Percentiles rank a stretch among this genome's conserved stretches.
Evolutionary conservation across 2,797 vertebrate genomes (phyloP).

Genomic region (Psittacula derbiana): DNA sequence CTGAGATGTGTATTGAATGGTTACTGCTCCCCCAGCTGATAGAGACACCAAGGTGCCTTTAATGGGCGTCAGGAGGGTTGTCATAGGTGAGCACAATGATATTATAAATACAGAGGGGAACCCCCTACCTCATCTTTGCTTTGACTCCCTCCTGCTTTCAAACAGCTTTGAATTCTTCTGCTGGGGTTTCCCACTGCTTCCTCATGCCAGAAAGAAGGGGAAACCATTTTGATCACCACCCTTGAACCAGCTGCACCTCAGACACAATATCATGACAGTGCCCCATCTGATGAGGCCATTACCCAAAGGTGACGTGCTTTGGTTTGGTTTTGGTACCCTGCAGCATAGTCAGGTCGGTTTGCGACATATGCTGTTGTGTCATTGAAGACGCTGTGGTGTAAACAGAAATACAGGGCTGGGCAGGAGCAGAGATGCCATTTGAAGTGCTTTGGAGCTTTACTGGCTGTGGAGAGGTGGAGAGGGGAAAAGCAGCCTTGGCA

Average conservation of each 20-base stretch:
- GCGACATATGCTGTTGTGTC: neutral
- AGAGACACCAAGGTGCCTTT: neutral
- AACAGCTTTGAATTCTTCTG: neutral
- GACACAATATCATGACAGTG: rapidly evolving
- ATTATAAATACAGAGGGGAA: neutral
- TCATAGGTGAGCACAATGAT: neutral
- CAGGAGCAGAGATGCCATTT: neutral
- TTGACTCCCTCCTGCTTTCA: neutral
- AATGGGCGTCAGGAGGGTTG: neutral
- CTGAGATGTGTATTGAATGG: neutral
- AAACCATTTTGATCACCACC: neutral
- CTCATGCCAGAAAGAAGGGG: neutral
- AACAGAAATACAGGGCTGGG: neutral
- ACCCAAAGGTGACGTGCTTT: neutral
- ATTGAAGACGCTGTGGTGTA: neutral
- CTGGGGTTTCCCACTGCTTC: neutral
- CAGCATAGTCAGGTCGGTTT: neutral
- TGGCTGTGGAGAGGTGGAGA: neutral
- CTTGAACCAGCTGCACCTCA: neutral
- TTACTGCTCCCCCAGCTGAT: neutral
- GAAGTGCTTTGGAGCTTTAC: neutral
- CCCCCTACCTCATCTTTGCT: neutral
- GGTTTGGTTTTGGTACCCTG: neutral
- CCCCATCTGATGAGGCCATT: neutral
- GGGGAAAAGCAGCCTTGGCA: conserved; percentile 65